Conservation (phyloP, 2,113 vertebrate genomes). For the Columba livia region DNA sequence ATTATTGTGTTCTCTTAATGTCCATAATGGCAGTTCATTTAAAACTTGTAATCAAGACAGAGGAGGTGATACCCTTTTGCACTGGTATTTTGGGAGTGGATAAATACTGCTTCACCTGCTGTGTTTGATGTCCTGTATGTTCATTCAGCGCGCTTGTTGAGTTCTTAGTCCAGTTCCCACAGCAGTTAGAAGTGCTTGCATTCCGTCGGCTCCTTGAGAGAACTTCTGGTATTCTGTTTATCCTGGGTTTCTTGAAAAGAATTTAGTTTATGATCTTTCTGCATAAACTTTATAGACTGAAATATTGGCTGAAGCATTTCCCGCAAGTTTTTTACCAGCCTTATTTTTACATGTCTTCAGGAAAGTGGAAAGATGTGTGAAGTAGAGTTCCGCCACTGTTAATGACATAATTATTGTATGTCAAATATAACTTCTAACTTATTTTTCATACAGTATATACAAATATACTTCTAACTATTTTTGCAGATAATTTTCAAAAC, state of each 20-base stretch:
- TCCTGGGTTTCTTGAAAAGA: not conserved
- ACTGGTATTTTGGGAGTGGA: not conserved
- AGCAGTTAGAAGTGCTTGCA: not conserved
- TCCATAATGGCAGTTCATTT: not conserved
- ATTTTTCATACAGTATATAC: not conserved
- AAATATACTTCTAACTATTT: not conserved
- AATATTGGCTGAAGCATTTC: not conserved
- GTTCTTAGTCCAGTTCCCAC: not conserved
- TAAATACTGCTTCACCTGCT: not conserved
- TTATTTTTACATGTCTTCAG: not conserved
- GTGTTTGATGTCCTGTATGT: not conserved
- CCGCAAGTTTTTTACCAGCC: not conserved
- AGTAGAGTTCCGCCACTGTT: not conserved
- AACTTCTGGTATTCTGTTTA: not conserved
- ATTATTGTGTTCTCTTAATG: not conserved
- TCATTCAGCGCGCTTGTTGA: not conserved
- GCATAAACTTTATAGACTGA: not conserved
- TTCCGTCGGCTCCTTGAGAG: not conserved
- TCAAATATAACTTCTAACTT: not conserved
- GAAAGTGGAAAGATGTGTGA: not conserved
- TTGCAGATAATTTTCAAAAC: not conserved
- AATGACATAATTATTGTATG: not conserved
- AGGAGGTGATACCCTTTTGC: not conserved
- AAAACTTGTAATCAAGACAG: not conserved
- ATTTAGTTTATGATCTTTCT: not conserved